Base-by-base conservation (phyloP, 2,113 vertebrate genomes). In the Camelus dromedarius region DNA sequence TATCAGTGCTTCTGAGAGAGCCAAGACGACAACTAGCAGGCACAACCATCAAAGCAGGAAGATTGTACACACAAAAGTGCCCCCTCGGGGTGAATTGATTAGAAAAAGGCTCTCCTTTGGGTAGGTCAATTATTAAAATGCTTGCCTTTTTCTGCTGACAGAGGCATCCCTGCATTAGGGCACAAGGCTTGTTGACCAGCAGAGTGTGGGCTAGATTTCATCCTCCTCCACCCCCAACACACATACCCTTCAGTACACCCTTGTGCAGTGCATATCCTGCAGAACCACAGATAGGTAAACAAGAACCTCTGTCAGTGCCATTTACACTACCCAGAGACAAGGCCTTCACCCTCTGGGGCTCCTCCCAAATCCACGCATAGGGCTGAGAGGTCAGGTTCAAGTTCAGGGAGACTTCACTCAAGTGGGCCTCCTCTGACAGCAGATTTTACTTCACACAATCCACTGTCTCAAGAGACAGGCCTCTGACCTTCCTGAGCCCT, bases 1-100 rank as follows among this genome's bases (percentile, higher is more conserved):
- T 35, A 50, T 56, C 72, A 85, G 38, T 92, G 58, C n/a, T 69
- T 92, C 84, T 92, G 70, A 97, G 28, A 93, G 7, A 58, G 32
- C 26, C 56, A 92, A 87, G 35, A 16, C 30, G 48, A 12, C 42
- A 62, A 5, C 18, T 70, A 88, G 38, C 15, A 64, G 58, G 26
- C 50, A 85, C 15, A 54, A 93, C 19, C 22, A 8, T 91, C 7
- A 42, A 26, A 88, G 24, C 24, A 92, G 38, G 84, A 89, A 91
- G 42, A 64, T 2, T 93, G 58, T 26, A n/a, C 15, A 58, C 35
- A 86, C 52, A 95, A 89, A 46, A 62, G 18, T 76, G 22, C 35
- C 18, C 26, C 42, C 24, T 50, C 52, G 13, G 11, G 15, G 14
- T 81, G 7, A 66, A 54, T 75, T 69, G 67, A 89, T 62, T 94